Conservation (phyloP, 2,888 invertebrate species). For the Automeris io region DNA sequence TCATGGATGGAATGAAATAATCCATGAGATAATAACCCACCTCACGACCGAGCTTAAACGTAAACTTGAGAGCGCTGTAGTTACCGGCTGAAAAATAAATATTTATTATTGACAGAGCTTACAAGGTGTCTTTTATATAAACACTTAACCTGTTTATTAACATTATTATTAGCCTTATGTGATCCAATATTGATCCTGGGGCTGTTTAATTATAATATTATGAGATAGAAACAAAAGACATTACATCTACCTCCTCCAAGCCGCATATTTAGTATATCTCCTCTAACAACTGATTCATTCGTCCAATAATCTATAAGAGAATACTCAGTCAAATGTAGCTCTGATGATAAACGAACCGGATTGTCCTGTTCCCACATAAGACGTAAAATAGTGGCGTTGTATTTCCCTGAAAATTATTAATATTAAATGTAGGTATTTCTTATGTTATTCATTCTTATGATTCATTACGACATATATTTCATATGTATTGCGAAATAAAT, state of each 20-base stretch:
- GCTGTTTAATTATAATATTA: too few species aligned
- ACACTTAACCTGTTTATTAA: too few species aligned
- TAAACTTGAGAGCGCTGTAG: slow-evolving; percentile 87
- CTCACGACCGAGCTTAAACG: slow-evolving; percentile 86
- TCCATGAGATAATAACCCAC: slow-evolving; percentile 93
- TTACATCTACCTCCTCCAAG: slow-evolving; percentile 83
- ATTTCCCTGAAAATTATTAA: slow-evolving; percentile 80
- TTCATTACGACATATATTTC: neutral
- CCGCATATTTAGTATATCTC: slow-evolving; percentile 80
- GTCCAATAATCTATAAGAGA: slow-evolving; percentile 83
- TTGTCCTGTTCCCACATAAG: slow-evolving; percentile 85
- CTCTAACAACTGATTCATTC: slow-evolving; percentile 82
- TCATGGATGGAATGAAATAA: slow-evolving; percentile 91
- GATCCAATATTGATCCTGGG: too few species aligned
- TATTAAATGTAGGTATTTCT: neutral
- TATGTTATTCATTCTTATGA: neutral
- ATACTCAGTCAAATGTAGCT: slow-evolving; percentile 89
- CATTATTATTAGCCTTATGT: too few species aligned
- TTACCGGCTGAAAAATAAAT: slow-evolving; percentile 82
- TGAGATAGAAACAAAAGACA: slow-evolving; percentile 35
- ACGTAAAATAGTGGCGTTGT: slow-evolving; percentile 85
- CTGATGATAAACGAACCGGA: slow-evolving; percentile 85
- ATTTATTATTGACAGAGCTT: slow-evolving; percentile 13
- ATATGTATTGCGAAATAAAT: too few species aligned
- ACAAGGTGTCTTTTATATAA: too few species aligned